phyloP scores from a whole-genome alignment of 2,888 invertebrate genomes.

The Sinelater perroti region DNA sequence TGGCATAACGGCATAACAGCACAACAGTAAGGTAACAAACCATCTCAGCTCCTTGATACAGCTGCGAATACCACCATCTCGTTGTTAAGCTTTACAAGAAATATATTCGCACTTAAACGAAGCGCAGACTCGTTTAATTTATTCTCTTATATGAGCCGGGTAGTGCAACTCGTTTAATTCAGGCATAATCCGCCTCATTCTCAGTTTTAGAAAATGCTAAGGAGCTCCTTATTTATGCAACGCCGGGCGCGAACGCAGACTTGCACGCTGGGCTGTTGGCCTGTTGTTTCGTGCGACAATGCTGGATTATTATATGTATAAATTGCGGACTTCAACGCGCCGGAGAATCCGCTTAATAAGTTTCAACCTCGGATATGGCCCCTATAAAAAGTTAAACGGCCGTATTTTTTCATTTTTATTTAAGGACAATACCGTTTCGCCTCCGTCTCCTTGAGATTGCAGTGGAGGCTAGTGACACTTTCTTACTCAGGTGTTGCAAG shows the following conservation, averaged over 20 bases:
- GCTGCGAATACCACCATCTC: slow-evolving; percentile 35
- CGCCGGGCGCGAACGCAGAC: neutral
- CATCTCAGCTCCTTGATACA: slow-evolving; percentile 37
- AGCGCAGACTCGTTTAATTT: slow-evolving; percentile 47
- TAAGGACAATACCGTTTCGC: neutral
- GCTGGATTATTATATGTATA: slow-evolving; percentile 22
- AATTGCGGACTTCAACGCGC: slow-evolving; percentile 28
- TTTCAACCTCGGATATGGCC: slow-evolving; percentile 22
- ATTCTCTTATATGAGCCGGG: slow-evolving; percentile 46
- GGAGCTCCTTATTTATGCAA: slow-evolving; percentile 3
- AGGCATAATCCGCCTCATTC: slow-evolving; percentile 43
- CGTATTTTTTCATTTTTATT: slow-evolving; percentile 27
- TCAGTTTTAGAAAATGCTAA: slow-evolving; percentile 29
- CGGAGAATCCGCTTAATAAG: slow-evolving; percentile 27
- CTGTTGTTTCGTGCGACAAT: slow-evolving; percentile 20
- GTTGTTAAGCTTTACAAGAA: slow-evolving; percentile 44
- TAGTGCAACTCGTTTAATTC: slow-evolving; percentile 45
- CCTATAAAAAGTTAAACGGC: slow-evolving; percentile 22
- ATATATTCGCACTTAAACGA: slow-evolving; percentile 46
- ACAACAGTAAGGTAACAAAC: slow-evolving; percentile 28
- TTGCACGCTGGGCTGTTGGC: slow-evolving; percentile 19
- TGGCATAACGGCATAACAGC: no score
- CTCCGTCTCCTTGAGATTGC: slow-evolving; percentile 8
- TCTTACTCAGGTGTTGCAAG: no score
- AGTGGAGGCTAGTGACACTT: no score